phyloP scores from a whole-genome alignment of 2,888 invertebrate genomes.

The Noctua janthe region DNA sequence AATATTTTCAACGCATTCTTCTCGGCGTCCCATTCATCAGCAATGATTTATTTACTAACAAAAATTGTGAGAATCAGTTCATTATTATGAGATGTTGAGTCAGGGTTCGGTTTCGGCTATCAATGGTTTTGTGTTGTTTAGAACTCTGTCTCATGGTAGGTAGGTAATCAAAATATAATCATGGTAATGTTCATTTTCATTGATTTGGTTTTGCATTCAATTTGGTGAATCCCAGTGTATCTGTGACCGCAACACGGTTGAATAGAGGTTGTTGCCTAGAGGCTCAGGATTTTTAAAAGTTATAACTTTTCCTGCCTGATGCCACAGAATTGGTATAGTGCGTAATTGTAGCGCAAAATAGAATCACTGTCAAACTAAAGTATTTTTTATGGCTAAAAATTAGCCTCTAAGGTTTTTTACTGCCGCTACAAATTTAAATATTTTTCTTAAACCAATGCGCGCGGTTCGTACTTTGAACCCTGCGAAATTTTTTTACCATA shows the following conservation, averaged over 20 bases:
- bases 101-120: conserved; percentile 23
- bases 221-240: neutral
- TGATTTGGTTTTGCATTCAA: neutral
- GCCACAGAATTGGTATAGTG: too few species aligned
- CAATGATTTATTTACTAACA: conserved; percentile 41
- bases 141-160: neutral
- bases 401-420: too few species aligned
- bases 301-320: too few species aligned
- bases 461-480: too few species aligned
- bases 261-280: too few species aligned
- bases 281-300: too few species aligned
- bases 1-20: conserved; percentile 44
- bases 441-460: too few species aligned
- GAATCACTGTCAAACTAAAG: too few species aligned
- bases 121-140: conserved; percentile 4
- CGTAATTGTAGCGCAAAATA: too few species aligned
- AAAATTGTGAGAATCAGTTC: conserved; percentile 52
- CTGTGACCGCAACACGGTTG: neutral
- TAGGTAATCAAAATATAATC: conserved; percentile 28
- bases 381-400: too few species aligned
- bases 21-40: conserved; percentile 44
- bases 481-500: too few species aligned
- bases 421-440: too few species aligned
- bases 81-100: conserved; percentile 28
- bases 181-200: neutral